A percentile compares a stretch with the other conserved stretches of the same genome.
These are phyloP conservation scores for Dicerorhinus sumatrensis DNA, from an alignment of 2,113 vertebrate genomes.

Conservation along the genomic window DNA sequence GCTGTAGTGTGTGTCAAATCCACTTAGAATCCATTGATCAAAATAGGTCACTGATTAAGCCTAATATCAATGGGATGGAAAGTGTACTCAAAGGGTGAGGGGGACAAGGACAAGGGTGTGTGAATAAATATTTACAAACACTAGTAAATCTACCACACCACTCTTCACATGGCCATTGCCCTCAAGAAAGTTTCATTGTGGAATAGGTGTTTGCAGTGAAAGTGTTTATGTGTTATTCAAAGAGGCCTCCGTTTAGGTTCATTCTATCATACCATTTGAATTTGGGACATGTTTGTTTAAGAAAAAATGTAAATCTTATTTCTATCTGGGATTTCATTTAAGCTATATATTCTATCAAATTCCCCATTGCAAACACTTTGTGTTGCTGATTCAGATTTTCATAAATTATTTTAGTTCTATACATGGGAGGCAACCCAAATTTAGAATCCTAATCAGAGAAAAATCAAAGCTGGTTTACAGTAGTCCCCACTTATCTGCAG, in stretches of 20 bases:
- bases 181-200: not conserved
- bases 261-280: not conserved
- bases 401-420: not conserved
- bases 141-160: not conserved
- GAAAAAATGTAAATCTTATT: not conserved
- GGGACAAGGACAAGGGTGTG: not conserved
- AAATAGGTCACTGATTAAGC: not conserved
- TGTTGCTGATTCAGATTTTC: conserved; percentile 38
- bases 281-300: not conserved
- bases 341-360: not conserved
- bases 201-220: not conserved
- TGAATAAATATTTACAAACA: not conserved
- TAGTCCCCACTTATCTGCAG: no score
- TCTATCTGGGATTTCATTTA: conserved; percentile 35
- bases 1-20: not conserved
- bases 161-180: not conserved
- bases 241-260: not conserved
- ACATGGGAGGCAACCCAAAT: not conserved
- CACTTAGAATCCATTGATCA: not conserved
- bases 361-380: not conserved
- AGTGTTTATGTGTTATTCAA: not conserved
- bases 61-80: not conserved
- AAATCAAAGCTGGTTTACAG: not conserved
- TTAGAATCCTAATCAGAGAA: conserved; percentile 21
- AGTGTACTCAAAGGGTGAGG: not conserved